A percentile compares a stretch with the other conserved stretches of the same genome.
phyloP scores from a whole-genome alignment of 2,888 invertebrate genomes.

The Drosophila parthenogenetica region DNA sequence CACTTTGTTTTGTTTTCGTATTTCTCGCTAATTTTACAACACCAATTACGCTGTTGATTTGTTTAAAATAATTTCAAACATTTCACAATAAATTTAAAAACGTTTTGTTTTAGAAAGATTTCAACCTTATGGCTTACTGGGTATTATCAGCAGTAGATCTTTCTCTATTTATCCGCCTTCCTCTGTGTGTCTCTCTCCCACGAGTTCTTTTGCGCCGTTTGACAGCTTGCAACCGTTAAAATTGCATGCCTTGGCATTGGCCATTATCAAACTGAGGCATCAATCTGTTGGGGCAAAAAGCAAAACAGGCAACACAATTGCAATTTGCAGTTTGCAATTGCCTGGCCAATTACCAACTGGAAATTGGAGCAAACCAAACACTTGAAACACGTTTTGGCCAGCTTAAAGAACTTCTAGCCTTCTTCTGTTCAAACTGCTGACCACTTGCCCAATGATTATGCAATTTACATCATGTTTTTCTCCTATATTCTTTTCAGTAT shows the following conservation, averaged over 20 bases:
- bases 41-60: slow-evolving; percentile 39
- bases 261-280: slow-evolving; percentile 76
- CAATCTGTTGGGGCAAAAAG: slow-evolving; percentile 50
- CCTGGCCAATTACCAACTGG: slow-evolving; percentile 62
- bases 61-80: slow-evolving; percentile 11
- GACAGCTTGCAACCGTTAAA: slow-evolving; percentile 73
- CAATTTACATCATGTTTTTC: slow-evolving; percentile 64
- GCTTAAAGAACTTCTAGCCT: slow-evolving; percentile 32
- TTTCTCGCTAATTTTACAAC: slow-evolving; percentile 66
- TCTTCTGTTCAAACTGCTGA: slow-evolving; percentile 38
- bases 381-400: slow-evolving; percentile 56
- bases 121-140: slow-evolving; percentile 40
- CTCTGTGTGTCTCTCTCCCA: slow-evolving; percentile 4
- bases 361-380: slow-evolving; percentile 63
- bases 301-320: slow-evolving; percentile 65
- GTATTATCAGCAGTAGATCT: slow-evolving; percentile 35
- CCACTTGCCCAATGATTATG: slow-evolving; percentile 68
- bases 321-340: slow-evolving; percentile 74
- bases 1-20: slow-evolving; percentile 67
- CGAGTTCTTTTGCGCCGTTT: slow-evolving; percentile 24
- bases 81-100: slow-evolving; percentile 7
- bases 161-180: neutral
- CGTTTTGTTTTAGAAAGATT: neutral
- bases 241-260: slow-evolving; percentile 70
- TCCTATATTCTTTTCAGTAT: neutral